Conservation (phyloP, 2,113 vertebrate genomes). For the human region DNA sequence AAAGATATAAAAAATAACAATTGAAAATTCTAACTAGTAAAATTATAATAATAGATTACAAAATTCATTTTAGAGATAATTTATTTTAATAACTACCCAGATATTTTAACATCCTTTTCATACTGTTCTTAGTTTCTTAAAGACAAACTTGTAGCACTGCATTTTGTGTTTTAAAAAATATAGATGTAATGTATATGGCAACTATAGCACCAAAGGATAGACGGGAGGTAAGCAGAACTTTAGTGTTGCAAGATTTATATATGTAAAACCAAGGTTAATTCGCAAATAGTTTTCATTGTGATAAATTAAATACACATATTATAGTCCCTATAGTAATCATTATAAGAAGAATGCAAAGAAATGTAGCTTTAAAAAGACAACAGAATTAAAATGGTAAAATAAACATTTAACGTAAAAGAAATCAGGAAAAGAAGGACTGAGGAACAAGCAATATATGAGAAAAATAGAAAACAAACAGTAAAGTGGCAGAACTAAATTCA, state of each 20-base stretch:
- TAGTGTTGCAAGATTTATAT: neutral
- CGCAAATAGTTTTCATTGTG: constrained; percentile 7
- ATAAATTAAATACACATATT: neutral
- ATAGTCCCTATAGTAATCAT: neutral
- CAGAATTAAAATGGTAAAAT: neutral
- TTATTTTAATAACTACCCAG: neutral
- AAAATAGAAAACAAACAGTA: neutral
- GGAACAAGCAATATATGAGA: neutral
- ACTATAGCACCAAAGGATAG: neutral
- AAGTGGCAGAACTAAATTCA: neutral
- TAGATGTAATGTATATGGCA: neutral
- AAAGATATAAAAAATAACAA: neutral
- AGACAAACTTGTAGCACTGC: neutral
- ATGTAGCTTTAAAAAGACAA: neutral
- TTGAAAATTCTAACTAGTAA: neutral
- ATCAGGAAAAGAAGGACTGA: neutral
- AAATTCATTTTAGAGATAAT: neutral
- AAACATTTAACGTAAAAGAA: constrained; percentile 6
- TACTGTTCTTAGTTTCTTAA: neutral
- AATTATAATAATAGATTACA: neutral
- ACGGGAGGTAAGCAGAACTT: neutral
- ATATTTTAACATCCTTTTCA: neutral
- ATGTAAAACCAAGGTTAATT: neutral
- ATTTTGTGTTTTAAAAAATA: neutral
- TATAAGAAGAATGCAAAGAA: neutral